Base-by-base conservation (phyloP, 2,797 vertebrate genomes). In the Dicrostonyx torquatus region DNA sequence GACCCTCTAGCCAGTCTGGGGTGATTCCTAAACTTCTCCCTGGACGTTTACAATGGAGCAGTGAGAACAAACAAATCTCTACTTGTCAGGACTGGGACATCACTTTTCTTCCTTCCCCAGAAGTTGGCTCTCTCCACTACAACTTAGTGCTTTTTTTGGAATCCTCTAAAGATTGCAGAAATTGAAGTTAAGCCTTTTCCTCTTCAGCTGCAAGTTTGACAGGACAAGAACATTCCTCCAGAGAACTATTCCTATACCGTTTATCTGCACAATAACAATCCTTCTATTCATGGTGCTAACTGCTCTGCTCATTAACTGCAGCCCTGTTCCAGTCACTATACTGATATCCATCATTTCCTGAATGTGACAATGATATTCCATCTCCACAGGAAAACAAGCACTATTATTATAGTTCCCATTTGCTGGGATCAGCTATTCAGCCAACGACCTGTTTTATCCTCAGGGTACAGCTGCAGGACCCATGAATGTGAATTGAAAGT, bases 251-350 rank as follows among this genome's bases (percentile, higher is more conserved):
- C 80, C 31, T 91, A 75, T 8, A 68, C 34, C 76, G 78, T 40
- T 72, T 86, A 40, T 22, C 53, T 72, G 0, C 50, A 94, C 73
- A 89, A 76, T 93, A 92, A 89, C 87, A 84, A 87, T 20, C n/a
- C 58, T 43, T 62, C 88, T 45, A 94, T 34, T 45, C 7, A 2
- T 24, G 58, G 13, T 70, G 10, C 53, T 86, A 94, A 83, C 37
- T 24, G 70, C 48, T 79, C 64, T 89, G 72, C 2, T 94, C 48
- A 70, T 43, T 80, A 94, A 66, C 50, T 48, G 72, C 45, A 66
- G 26, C 20, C 64, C 83, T 89, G 82, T 89, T 37, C 76, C 26
- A 89, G 31, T 24, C 76, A 91, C 45, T 86, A 26, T 60, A 53
- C 14, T 85, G 62, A 53, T 0, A 79, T 24, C 45, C 31, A 60